A percentile compares a stretch with the other conserved stretches of the same genome.
These are phyloP conservation scores for Tapirus terrestris DNA, from an alignment of 2,113 vertebrate genomes.

Conservation along the genomic window DNA sequence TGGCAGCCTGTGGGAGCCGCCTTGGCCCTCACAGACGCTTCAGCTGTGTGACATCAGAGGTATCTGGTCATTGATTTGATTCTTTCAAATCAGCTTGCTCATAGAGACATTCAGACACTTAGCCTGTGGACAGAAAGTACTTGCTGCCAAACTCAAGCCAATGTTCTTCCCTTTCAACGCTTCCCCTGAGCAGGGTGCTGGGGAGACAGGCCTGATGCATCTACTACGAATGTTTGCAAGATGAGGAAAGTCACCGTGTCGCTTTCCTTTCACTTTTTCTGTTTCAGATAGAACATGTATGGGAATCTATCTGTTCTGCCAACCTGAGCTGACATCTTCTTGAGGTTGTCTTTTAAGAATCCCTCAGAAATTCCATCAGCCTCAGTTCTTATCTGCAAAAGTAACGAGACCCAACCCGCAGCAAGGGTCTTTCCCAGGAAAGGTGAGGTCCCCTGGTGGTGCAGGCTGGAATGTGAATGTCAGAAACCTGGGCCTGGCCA, in stretches of 20 bases:
- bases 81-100: not conserved
- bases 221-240: not conserved
- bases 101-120: not conserved
- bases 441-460: not conserved
- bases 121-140: not conserved
- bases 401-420: not conserved
- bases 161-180: not conserved
- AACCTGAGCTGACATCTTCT: not conserved
- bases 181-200: not conserved
- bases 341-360: not conserved
- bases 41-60: not conserved
- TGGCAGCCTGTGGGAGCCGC: not conserved
- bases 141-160: not conserved
- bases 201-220: not conserved
- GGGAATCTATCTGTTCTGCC: not conserved
- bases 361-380: not conserved
- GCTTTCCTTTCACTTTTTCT: not conserved
- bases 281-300: not conserved
- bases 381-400: not conserved
- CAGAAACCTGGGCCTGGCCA: not conserved
- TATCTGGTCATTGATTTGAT: not conserved
- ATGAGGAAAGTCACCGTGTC: not conserved
- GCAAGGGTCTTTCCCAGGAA: not conserved
- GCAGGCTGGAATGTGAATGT: not conserved
- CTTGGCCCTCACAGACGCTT: not conserved